Evolutionary conservation across 2,113 vertebrate species (phyloP).

Genomic region (Eidolon helvum): DNA sequence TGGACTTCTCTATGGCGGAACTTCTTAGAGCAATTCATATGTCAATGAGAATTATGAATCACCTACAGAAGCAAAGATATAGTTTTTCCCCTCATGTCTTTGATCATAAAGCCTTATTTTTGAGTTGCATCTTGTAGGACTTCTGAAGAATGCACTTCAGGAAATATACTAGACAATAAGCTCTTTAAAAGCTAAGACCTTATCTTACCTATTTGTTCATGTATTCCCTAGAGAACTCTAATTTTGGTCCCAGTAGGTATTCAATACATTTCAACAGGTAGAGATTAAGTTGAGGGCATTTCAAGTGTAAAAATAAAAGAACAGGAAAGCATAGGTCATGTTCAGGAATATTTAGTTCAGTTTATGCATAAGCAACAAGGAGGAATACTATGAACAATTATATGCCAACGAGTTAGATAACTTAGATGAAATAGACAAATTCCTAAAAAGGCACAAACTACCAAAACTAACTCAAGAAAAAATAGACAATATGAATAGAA

Average conservation of each 20-base stretch:
- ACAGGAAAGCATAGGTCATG: not conserved
- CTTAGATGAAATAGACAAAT: not conserved
- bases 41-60: not conserved
- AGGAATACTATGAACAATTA: not conserved
- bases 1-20: not conserved
- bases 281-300: not conserved
- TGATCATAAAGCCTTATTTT: not conserved
- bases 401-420: not conserved
- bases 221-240: not conserved
- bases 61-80: not conserved
- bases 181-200: not conserved
- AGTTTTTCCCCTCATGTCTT: not conserved
- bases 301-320: not conserved
- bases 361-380: not conserved
- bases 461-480: not conserved
- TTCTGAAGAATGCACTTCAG: conserved; percentile 36
- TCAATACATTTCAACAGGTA: not conserved
- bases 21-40: not conserved
- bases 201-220: not conserved
- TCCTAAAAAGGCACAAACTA: not conserved
- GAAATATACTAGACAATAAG: not conserved
- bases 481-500: not conserved
- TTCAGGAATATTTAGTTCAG: not conserved
- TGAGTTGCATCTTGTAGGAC: not conserved
- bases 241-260: not conserved